Percentiles rank a stretch among this genome's conserved stretches.
Conservation (phyloP, 2,113 vertebrate species). For the Rousettus leschenaultii region DNA sequence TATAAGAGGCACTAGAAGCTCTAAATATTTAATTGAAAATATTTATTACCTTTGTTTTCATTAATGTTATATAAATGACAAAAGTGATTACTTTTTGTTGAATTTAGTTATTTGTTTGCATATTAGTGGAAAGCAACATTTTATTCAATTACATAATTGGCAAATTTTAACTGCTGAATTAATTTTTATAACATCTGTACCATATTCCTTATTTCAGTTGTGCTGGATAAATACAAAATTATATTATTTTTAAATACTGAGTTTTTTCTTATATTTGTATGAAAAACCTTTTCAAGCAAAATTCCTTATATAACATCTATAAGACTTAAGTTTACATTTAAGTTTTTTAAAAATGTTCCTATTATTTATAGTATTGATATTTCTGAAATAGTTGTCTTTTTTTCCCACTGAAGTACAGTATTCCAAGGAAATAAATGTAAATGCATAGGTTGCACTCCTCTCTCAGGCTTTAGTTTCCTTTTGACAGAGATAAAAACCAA, state of each 20-base stretch:
- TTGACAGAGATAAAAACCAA: not conserved
- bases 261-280: not conserved
- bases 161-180: constrained; percentile 17
- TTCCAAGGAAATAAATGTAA: not conserved
- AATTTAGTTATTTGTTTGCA: not conserved
- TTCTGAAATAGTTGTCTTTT: not conserved
- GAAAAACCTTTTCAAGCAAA: not conserved
- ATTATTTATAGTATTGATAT: not conserved
- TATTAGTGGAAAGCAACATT: not conserved
- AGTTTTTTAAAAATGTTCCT: not conserved
- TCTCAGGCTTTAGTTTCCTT: not conserved
- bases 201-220: not conserved
- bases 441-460: not conserved
- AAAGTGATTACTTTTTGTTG: not conserved
- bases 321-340: not conserved
- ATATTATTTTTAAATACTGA: not conserved
- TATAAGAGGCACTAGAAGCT: not conserved
- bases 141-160: not conserved
- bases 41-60: constrained; percentile 33
- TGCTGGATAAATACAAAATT: not conserved
- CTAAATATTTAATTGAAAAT: constrained; percentile 44
- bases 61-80: constrained; percentile 21
- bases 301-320: not conserved
- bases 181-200: not conserved
- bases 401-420: not conserved